Evolutionary conservation across 2,888 invertebrate species (phyloP).

Genomic region (Fabriciana adippe): DNA sequence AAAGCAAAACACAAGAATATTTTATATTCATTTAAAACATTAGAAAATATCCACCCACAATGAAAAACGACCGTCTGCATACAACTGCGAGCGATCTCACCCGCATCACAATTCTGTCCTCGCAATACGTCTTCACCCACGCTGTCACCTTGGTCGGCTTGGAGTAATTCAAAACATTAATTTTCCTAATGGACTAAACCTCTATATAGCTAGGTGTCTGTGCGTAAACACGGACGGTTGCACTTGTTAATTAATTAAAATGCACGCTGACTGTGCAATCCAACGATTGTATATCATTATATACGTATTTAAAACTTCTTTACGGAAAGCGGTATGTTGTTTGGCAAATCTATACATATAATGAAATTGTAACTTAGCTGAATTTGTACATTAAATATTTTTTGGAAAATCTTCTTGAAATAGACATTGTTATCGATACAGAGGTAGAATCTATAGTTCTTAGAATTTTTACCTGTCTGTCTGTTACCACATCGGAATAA

Average conservation of each 20-base stretch:
- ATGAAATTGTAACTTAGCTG: too few species aligned
- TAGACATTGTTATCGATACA: too few species aligned
- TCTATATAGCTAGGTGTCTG: constrained; percentile 64
- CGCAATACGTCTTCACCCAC: constrained; percentile 50
- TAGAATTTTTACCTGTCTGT: too few species aligned
- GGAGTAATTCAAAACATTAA: constrained; percentile 81
- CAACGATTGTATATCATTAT: constrained; percentile 49
- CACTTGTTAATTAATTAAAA: constrained; percentile 78
- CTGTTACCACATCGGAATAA: too few species aligned
- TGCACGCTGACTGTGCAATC: constrained; percentile 62
- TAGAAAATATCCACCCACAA: background rate
- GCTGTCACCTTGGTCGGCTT: constrained; percentile 49
- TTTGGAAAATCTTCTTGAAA: too few species aligned
- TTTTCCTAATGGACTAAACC: constrained; percentile 81
- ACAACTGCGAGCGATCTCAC: constrained; percentile 8
- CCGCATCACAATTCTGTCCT: constrained; percentile 42
- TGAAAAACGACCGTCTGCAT: constrained; percentile 21
- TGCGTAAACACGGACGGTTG: constrained; percentile 70
- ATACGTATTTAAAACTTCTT: too few species aligned
- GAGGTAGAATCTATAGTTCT: too few species aligned
- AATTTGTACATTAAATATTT: too few species aligned
- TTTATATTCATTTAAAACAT: too few species aligned
- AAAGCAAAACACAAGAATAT: background rate
- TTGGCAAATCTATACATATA: too few species aligned
- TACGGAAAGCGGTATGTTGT: too few species aligned